phyloP scores from a whole-genome alignment of 35 echinoderm and acorn worm genomes.

The Nesometra sesokonis region DNA sequence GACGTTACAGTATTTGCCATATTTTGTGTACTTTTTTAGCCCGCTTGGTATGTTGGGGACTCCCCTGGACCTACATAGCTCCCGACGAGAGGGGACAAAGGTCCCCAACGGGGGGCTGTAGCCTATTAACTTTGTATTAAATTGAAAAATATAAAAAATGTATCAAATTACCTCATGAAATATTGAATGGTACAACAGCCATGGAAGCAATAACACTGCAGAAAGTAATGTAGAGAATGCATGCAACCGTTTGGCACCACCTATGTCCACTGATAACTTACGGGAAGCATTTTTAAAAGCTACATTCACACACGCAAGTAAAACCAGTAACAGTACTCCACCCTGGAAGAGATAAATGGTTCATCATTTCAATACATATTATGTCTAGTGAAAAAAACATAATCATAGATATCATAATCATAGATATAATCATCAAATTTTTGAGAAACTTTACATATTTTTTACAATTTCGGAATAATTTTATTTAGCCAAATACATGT shows the following conservation, averaged over 20 bases:
- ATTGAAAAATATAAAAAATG: neutral
- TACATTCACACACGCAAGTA: conserved; percentile 55
- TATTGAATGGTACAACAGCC: conserved; percentile 65
- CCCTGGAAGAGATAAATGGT: conserved; percentile 36
- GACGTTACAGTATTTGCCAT: no score
- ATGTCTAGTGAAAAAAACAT: no score
- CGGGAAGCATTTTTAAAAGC: conserved; percentile 74
- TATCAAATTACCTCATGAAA: conserved; percentile 69
- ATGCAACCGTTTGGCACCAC: conserved; percentile 78
- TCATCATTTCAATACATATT: neutral
- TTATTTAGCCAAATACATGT: no score
- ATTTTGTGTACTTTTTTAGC: no score
- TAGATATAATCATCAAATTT: no score
- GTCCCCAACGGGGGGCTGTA: no score
- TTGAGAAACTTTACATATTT: neutral
- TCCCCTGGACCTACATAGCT: no score
- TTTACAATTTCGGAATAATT: neutral
- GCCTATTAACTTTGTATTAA: no score
- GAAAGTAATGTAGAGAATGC: conserved; percentile 66
- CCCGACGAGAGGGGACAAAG: no score
- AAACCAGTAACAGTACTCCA: conserved; percentile 72
- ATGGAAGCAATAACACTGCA: conserved; percentile 61
- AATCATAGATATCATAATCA: no score
- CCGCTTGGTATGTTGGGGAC: no score
- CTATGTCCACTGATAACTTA: conserved; percentile 88